Evolutionary conservation across 2,888 invertebrate genomes (phyloP), one percentile per base, ranked within the genome.

Genomic region (Aphodius sticticus): DNA sequence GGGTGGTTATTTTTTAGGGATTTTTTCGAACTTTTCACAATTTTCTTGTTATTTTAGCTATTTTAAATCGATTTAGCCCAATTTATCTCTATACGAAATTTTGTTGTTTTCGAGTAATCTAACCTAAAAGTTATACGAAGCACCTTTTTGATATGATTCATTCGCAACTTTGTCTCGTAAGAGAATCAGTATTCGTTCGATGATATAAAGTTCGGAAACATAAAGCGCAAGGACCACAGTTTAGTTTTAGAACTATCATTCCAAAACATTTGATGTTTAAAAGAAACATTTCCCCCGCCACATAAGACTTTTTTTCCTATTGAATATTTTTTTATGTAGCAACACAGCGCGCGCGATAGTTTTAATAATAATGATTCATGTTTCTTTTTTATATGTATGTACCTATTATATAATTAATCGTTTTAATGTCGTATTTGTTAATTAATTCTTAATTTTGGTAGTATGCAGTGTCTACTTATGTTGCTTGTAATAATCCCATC

Each of bases 401-500:
- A 84, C 87, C 53, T 53, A 53, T 53, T 53, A 53, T 53, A 53
- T 53, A 53, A 53, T 53, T 53, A 53, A 87, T 84, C 82, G 84
- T 84, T 80, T 87, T 84, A 84, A 87, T 87, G 74, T 74, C 74
- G 88, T 88, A 89, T 89, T 89, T 89, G 89, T 89, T 89, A 89
- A 89, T 87, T 89, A 89, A 86, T 89, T 88, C 86, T 88, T 88
- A 88, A 86, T 88, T 84, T 74, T 83, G 80, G 82, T 84, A 85
- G 83, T 85, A 85, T 85, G 86, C 86, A 87, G 85, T 84, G 85
- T 87, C 83, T 86, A 88, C 87, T 88, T 88, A 88, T 88, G 88
- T 81, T 81, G 78, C 80, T 79, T 81, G 70, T 70, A 70, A 77
- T 79, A 26, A 81, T 82, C 78, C 83, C 81, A 81, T 83, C 37